These are phyloP conservation scores for Salmo trutta DNA, from an alignment of 2,797 vertebrate species.

Conservation along the genomic window DNA sequence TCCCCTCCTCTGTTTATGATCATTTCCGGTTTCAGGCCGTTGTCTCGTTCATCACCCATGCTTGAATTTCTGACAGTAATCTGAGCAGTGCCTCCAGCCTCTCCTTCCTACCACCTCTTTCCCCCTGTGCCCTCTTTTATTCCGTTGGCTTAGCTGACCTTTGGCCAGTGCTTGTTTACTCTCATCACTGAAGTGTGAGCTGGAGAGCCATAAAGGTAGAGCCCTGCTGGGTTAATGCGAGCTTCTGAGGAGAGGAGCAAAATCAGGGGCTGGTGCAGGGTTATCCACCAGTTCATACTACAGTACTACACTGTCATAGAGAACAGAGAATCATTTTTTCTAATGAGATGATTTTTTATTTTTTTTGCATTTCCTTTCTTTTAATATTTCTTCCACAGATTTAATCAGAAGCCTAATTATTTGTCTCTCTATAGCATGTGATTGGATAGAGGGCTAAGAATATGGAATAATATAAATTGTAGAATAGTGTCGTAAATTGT, in stretches of 20 bases:
- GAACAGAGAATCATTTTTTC: slow-evolving; percentile 1
- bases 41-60: slow-evolving; percentile 75
- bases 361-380: slow-evolving; percentile 3
- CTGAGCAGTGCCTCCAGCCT: slow-evolving; percentile 77
- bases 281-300: background rate
- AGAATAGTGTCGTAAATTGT: no score
- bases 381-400: slow-evolving; percentile 6
- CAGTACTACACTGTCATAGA: slow-evolving; percentile 50
- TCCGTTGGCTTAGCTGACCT: slow-evolving; percentile 95
- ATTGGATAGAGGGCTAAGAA: background rate
- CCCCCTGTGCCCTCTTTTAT: slow-evolving; percentile 80
- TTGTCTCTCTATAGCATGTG: background rate
- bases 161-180: slow-evolving; percentile 98
- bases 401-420: background rate
- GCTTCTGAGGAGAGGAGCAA: slow-evolving; percentile 53
- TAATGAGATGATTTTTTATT: background rate
- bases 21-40: slow-evolving; percentile 63
- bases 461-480: background rate
- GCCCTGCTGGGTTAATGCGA: slow-evolving; percentile 86
- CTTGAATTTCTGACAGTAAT: slow-evolving; percentile 81
- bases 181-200: slow-evolving; percentile 98
- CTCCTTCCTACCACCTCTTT: slow-evolving; percentile 62
- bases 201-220: slow-evolving; percentile 95
- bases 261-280: slow-evolving; percentile 9
- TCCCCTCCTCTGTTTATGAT: slow-evolving; percentile 67